Percentiles rank a stretch among this genome's conserved stretches.
Evolutionary conservation across 2,113 vertebrate species (phyloP).

Genomic region (Macquaria australasica): DNA sequence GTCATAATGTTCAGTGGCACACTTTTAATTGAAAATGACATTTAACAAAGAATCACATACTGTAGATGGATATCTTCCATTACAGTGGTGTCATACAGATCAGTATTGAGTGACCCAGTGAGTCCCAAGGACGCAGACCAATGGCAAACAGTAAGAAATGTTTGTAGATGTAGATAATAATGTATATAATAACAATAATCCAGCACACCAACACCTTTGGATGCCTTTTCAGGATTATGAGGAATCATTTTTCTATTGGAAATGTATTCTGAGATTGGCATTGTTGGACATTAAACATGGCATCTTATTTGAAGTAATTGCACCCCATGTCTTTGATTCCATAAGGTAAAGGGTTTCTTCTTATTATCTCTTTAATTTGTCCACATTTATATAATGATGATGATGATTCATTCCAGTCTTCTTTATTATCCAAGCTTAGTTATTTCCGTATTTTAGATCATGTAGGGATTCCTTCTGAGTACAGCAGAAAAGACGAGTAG

Average conservation of each 20-base stretch:
- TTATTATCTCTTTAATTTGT: not conserved
- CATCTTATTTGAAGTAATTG: conserved; percentile 12
- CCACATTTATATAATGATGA: not conserved
- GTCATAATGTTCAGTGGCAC: conserved; percentile 49
- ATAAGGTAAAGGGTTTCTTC: not conserved
- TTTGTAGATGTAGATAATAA: no score
- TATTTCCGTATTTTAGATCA: conserved; percentile 6
- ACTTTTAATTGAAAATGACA: conserved; percentile 60
- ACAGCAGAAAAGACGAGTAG: not conserved
- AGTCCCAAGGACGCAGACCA: not conserved
- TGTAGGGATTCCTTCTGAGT: not conserved
- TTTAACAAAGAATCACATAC: conserved; percentile 46
- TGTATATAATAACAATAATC: no score
- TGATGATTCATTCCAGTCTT: conserved; percentile 17
- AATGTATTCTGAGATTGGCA: not conserved
- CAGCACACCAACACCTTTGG: not conserved
- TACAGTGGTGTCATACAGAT: conserved; percentile 23
- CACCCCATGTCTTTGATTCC: conserved; percentile 15
- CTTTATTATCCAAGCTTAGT: not conserved
- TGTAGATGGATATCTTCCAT: conserved; percentile 43
- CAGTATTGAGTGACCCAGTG: not conserved
- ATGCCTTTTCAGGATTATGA: not conserved
- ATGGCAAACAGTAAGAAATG: not conserved
- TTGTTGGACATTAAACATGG: not conserved
- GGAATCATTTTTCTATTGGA: not conserved